phyloP scores from a whole-genome alignment of 2,888 invertebrate genomes.

The Rhopalosiphum nymphaeae region DNA sequence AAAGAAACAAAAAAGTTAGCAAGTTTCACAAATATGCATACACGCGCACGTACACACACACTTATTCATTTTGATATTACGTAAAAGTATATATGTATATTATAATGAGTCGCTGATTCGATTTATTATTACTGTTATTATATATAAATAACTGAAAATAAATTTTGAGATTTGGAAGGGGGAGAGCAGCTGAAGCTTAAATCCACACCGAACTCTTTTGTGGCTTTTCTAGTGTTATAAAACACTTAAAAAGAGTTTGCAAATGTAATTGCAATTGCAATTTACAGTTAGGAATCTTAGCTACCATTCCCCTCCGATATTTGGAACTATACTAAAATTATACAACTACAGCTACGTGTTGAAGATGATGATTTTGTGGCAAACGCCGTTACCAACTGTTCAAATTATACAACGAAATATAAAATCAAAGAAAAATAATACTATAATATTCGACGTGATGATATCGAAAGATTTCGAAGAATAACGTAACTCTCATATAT shows the following conservation, averaged over 20 bases:
- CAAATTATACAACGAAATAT: neutral
- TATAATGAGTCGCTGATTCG: neutral
- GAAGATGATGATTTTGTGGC: neutral
- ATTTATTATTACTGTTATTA: neutral
- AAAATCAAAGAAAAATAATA: neutral
- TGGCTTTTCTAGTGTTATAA: too few species aligned
- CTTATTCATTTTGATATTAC: neutral
- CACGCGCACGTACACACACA: neutral
- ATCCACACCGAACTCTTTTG: too few species aligned
- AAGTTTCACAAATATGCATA: neutral
- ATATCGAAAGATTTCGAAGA: neutral
- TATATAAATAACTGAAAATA: neutral
- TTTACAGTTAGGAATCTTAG: too few species aligned
- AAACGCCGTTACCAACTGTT: neutral
- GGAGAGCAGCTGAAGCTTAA: too few species aligned
- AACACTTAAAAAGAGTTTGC: too few species aligned
- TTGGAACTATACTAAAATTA: neutral
- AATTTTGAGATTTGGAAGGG: too few species aligned
- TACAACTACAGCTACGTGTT: neutral
- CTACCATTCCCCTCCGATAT: too few species aligned
- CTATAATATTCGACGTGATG: neutral
- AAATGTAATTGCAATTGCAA: too few species aligned
- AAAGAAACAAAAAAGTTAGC: neutral
- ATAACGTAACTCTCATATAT: neutral
- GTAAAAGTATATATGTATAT: neutral